These are phyloP conservation scores for Apus apus DNA, from an alignment of 2,113 vertebrate species.

Conservation along the genomic window DNA sequence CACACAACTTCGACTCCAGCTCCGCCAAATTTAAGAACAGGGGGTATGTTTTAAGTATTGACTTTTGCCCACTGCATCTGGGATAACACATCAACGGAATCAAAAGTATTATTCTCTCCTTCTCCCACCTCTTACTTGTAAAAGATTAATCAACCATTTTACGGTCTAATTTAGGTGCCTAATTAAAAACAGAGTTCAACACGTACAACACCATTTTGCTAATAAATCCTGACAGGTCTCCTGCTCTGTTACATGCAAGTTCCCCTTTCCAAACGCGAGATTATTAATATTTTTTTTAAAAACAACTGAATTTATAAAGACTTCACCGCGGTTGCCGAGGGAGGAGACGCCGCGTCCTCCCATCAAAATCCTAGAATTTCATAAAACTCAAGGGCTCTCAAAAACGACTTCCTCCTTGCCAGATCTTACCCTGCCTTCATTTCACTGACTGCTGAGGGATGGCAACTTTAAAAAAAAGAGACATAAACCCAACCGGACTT, in stretches of 20 bases:
- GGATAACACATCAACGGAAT: conserved; percentile 69
- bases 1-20: not conserved
- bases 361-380: not conserved
- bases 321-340: not conserved
- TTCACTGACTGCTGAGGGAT: not conserved
- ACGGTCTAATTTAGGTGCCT: conserved; percentile 80
- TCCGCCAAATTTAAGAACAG: conserved; percentile 49
- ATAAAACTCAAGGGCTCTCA: conserved; percentile 34
- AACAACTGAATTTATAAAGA: not conserved
- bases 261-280: conserved; percentile 51
- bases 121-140: conserved; percentile 68
- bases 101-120: conserved; percentile 61
- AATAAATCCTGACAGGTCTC: conserved; percentile 75
- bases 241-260: conserved; percentile 7
- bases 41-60: conserved; percentile 34
- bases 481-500: not conserved
- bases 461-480: not conserved
- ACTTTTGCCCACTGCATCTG: conserved; percentile 52
- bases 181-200: conserved; percentile 81
- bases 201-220: conserved; percentile 70
- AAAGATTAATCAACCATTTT: conserved; percentile 85
- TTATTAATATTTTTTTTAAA: not conserved
- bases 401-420: not conserved
- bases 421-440: not conserved
- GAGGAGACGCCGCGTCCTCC: accelerated